phyloP scores from a whole-genome alignment of 2,797 vertebrate species.

The Lutjanus argentimaculatus region DNA sequence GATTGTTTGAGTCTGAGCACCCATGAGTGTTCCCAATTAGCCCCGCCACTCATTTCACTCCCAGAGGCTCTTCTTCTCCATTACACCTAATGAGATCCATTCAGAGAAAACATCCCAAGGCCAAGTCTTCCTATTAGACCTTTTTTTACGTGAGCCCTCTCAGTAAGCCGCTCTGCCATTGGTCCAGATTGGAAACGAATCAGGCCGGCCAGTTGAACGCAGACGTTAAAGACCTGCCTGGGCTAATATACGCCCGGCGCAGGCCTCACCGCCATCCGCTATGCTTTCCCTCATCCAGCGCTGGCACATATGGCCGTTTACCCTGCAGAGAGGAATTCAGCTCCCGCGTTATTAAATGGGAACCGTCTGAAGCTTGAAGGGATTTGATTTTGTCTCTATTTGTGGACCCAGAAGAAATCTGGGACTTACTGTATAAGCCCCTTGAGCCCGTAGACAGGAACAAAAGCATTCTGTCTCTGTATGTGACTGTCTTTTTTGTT shows the following conservation, averaged over 20 bases:
- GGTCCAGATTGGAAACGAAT: conserved; percentile 53
- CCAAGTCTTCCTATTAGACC: conserved; percentile 61
- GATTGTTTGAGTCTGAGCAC: conserved; percentile 50
- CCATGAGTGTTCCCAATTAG: conserved; percentile 72
- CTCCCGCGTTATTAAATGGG: conserved; percentile 74
- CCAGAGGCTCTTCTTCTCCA: conserved; percentile 66
- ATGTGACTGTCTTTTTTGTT: conserved; percentile 67
- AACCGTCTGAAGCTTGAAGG: conserved; percentile 65
- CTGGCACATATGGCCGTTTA: conserved; percentile 47
- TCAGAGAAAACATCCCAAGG: conserved; percentile 55
- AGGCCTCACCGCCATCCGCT: conserved; percentile 25
- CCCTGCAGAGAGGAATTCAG: conserved; percentile 52
- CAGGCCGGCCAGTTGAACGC: conserved; percentile 35
- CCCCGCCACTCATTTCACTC: conserved; percentile 57
- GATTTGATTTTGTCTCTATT: conserved; percentile 79
- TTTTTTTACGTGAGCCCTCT: conserved; percentile 42
- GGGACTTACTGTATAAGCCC: conserved; percentile 69
- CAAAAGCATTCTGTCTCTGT: conserved; percentile 69
- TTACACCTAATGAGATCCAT: conserved; percentile 73
- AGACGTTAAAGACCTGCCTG: conserved; percentile 59
- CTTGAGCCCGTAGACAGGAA: conserved; percentile 67
- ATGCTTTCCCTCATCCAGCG: conserved; percentile 38
- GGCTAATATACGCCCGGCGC: conserved; percentile 23
- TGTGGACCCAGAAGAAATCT: conserved; percentile 67
- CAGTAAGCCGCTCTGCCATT: conserved; percentile 57